Base-by-base conservation (phyloP, 2,888 invertebrate genomes). In the Spodoptera littoralis region DNA sequence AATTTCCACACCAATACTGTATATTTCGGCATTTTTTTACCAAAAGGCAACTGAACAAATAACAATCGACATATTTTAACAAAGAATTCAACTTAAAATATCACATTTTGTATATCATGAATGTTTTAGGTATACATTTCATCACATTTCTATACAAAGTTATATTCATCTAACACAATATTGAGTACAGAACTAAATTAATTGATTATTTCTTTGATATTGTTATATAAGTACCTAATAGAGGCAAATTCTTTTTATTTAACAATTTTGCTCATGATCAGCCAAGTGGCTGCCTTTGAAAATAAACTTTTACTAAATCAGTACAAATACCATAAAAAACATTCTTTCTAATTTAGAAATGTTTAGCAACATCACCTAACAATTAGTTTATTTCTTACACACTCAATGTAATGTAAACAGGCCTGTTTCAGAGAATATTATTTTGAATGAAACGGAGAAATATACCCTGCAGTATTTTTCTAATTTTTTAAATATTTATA, bases 91-190 rank as follows among this genome's bases (percentile, higher is more conserved):
- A 79, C 73, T 74, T 76, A 81, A 69, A 63, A 80, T 83, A 83
- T 84, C 84, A 84, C 82, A 82, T 81, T 79, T 82, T 62, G 64
- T 65, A 65, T 74, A 76, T 69, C 72, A 72, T 69, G 64, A 65
- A 68, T 64, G 58, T 56, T 64, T 1, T n/a, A 60, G 51, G 47
- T 60, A 59, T 58, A 44, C 36, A 65, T 18, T 51, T 72, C 44
- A 42, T 58, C 42, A 48, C 42, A 42, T 49, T 55, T 72, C 13
- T 3, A n/a, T 36, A 18, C 54, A 59, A 60, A 72, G 58, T 55
- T 27, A 66, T 55, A 60, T 43, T 71, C 65, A 65, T 53, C 27
- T n/a, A 44, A 57, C 9, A 48, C 6, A 47, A 43, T 42, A 46
- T 52, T 52, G 18, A 52, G 4, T 44, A 52, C 36, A 8, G 22